Base-by-base conservation (phyloP, 2,113 vertebrate species). In the Ancistrus triradiatus region DNA sequence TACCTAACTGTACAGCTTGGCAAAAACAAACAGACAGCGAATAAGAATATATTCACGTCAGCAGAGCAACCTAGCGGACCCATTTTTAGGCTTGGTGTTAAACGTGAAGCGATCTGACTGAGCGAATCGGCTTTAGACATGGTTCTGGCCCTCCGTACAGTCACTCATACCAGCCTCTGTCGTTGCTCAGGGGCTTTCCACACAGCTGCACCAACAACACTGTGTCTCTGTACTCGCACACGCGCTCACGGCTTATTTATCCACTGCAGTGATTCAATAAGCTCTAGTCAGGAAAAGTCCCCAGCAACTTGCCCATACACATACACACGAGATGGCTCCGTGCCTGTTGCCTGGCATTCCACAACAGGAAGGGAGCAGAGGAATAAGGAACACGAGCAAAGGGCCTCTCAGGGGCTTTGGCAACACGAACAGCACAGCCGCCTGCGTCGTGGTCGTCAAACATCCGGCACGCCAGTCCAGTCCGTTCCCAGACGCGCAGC, bases 191-290 rank as follows among this genome's bases (percentile, higher is more conserved):
- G 65, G 70, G 66, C 28, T 73, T 73, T 73, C 70, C 70, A 19
- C 65, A 63, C 70, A 63, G 64, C 70, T 68, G 70, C 70, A 47
- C 60, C 28, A 18, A 37, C 40, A 35, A 65, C 52, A 15, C 46
- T 13, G 27, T 51, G 38, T 68, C 31, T 38, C 31, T 53, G 33
- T 27, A 6, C 22, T 14, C 13, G 7, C 48, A 17, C 27, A 3
- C n/a, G 1, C 47, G 19, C 7, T 27, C 21, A 27, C 33, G 18
- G 22, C 22, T 46, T 7, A 15, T 52, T 51, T 40, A 48, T 66
- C 43, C 22, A 46, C 49, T 43, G 24, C 55, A 60, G 49, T 68
- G 70, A 55, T 68, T 64, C 66, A 63, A 21, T 40, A 60, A 42
- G 49, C 42, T 3, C 35, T 42, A 51, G 25, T 6, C 49, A 66